Evolutionary conservation across 2,797 vertebrate genomes (phyloP), one percentile per base, ranked within the genome.

Genomic region (Aplochiton taeniatus): DNA sequence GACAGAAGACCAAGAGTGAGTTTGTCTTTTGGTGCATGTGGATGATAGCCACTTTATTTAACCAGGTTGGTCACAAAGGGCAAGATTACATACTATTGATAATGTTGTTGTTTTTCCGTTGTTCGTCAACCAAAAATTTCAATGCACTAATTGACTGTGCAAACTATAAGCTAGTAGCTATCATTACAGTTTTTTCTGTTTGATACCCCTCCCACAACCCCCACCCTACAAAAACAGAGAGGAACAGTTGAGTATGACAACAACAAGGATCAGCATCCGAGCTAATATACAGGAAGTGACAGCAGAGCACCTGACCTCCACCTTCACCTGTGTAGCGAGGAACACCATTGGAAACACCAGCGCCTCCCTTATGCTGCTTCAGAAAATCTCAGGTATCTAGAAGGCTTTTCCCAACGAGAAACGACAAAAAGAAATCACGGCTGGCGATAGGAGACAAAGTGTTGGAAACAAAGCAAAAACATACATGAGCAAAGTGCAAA

Each of bases 311-410:
- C 74, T 96, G 57, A 79, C 17, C 61, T 84, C 79, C 68, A 89
- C 66, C 0, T 95, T 93, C 43, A 90, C 85, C 0, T 98, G 96
- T 70, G 71, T 90, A 63, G 93, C 94, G 69, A 79, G 82, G 41
- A 96, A 96, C 72, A 82, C 69, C 0, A 17, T 85, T 0, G 94
- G 94, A 14, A 94, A 86, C 16, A 48, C 13, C 4, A 92, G 65
- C 0, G 79, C 58, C 57, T 83, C 87, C 6, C 60, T 95, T 67
- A 90, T 53, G 14, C 87, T 98, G 41, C 85, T 70, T 76, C 72
- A 78, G 65, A 94, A 87, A 76, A 66, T 49, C 50, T 72, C 63
- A 92, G 95, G 95, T 96, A 90, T 1, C 4, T 0, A 31, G 31
- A 31, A 6, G 31, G 2, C 2, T 31, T 31, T 31, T 31, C 6